These are phyloP conservation scores for Mixornis gularis DNA, from an alignment of 2,113 vertebrate genomes.

Conservation along the genomic window DNA sequence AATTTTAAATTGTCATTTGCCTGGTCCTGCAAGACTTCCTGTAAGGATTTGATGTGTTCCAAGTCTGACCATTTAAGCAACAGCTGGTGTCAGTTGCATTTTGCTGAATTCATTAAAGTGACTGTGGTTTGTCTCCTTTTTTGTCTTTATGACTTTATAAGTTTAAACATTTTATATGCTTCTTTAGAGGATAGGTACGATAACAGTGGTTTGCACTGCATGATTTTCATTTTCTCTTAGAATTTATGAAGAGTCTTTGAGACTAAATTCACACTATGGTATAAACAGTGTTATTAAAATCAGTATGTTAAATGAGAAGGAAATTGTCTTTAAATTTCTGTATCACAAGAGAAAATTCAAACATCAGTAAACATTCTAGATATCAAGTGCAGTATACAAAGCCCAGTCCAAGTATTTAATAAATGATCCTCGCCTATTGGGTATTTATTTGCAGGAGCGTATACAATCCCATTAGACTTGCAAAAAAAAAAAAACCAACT, in stretches of 20 bases:
- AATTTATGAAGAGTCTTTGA: background rate
- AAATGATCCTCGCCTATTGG: background rate
- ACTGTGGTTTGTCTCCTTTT: background rate
- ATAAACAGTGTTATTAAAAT: background rate
- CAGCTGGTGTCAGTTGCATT: background rate
- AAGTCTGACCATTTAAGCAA: background rate
- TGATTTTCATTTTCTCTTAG: background rate
- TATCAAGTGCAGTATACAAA: background rate
- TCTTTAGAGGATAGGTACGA: background rate
- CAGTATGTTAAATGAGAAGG: background rate
- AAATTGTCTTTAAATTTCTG: background rate
- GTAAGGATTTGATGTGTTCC: background rate
- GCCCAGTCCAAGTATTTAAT: background rate
- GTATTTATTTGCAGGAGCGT: background rate
- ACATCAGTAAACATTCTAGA: background rate
- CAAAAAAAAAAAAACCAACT: background rate
- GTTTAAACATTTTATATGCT: background rate
- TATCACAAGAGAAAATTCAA: background rate
- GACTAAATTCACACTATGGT: background rate
- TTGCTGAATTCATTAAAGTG: background rate
- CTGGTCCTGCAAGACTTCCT: background rate
- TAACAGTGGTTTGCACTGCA: background rate
- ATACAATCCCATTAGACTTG: background rate
- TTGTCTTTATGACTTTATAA: background rate
- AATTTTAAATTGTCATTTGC: background rate